A percentile compares a stretch with the other conserved stretches of the same genome.
Conservation (phyloP, 2,888 invertebrate species). For the Drosophila paucipuncta region DNA sequence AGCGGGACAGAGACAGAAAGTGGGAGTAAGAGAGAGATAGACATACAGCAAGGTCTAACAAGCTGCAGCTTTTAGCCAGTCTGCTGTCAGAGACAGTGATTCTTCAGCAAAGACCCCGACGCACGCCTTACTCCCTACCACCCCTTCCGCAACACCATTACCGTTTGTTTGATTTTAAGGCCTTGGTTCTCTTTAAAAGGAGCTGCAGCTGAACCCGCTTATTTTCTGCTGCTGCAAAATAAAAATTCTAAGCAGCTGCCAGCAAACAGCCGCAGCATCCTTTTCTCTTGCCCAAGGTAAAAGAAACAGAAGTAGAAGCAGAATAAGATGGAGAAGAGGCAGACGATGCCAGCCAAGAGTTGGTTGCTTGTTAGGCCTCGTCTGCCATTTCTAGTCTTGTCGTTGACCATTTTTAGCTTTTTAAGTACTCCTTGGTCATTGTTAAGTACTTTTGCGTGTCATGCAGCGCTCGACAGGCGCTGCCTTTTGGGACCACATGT, state of each 20-base stretch:
- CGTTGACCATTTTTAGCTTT: slow-evolving; percentile 77
- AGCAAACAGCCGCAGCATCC: slow-evolving; percentile 56
- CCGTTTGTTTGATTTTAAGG: slow-evolving; percentile 51
- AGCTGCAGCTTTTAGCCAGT: slow-evolving; percentile 65
- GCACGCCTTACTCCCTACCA: background rate
- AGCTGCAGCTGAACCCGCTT: slow-evolving; percentile 62
- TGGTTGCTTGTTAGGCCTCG: slow-evolving; percentile 60
- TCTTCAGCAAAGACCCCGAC: slow-evolving; percentile 15
- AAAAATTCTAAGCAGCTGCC: slow-evolving; percentile 69
- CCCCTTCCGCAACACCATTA: background rate
- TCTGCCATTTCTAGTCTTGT: slow-evolving; percentile 71
- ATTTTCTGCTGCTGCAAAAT: slow-evolving; percentile 70
- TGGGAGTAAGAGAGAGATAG: slow-evolving; percentile 20
- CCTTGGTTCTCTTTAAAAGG: slow-evolving; percentile 77
- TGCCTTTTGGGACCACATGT: slow-evolving; percentile 82
- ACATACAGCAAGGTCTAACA: slow-evolving; percentile 64
- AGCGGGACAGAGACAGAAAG: slow-evolving; percentile 52
- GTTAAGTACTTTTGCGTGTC: slow-evolving; percentile 82
- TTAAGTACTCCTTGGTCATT: slow-evolving; percentile 82
- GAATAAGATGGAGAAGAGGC: background rate
- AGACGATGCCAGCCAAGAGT: slow-evolving; percentile 16
- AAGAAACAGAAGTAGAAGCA: slow-evolving; percentile 4
- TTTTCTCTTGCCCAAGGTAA: slow-evolving; percentile 68
- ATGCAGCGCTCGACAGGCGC: slow-evolving; percentile 58
- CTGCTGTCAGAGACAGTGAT: slow-evolving; percentile 32